A percentile compares a stretch with the other conserved stretches of the same genome.
These are phyloP conservation scores for Heliothis subflexa DNA, from an alignment of 1,140 invertebrate species.

Conservation along the genomic window DNA sequence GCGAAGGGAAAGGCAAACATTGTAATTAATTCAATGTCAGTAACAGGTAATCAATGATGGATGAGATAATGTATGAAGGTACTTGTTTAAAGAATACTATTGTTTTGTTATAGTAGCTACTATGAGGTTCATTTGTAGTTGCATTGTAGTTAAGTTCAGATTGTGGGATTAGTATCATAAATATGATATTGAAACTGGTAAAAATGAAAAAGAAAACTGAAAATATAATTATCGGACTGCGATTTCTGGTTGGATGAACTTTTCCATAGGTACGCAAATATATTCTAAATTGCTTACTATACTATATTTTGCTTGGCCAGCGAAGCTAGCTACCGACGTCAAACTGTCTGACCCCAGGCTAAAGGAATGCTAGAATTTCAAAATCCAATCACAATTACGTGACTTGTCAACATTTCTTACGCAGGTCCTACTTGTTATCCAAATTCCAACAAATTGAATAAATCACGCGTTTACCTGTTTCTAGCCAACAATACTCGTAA, in stretches of 20 bases:
- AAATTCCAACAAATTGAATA: slow-evolving; percentile 30
- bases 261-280: too few relatives aligned
- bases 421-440: slow-evolving; percentile 1
- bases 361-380: slow-evolving; percentile 20
- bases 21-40: slow-evolving; percentile 30
- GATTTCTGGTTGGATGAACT: too few relatives aligned
- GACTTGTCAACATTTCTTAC: slow-evolving; percentile 21
- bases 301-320: neutral
- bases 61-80: neutral
- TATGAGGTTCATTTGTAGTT: neutral
- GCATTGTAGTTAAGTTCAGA: too few relatives aligned
- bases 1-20: slow-evolving; percentile 2
- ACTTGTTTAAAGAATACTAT: neutral
- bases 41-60: neutral
- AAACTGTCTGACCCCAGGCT: slow-evolving; percentile 1
- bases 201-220: too few relatives aligned
- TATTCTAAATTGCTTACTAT: too few relatives aligned
- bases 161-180: too few relatives aligned
- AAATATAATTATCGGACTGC: too few relatives aligned
- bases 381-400: slow-evolving; percentile 8
- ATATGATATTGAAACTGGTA: too few relatives aligned
- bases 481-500: slow-evolving; percentile 5
- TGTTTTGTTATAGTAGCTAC: neutral
- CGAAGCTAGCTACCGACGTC: neutral
- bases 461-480: slow-evolving; percentile 27